Conservation (phyloP, 2,888 invertebrate genomes). For the Acrobasis repandana region DNA sequence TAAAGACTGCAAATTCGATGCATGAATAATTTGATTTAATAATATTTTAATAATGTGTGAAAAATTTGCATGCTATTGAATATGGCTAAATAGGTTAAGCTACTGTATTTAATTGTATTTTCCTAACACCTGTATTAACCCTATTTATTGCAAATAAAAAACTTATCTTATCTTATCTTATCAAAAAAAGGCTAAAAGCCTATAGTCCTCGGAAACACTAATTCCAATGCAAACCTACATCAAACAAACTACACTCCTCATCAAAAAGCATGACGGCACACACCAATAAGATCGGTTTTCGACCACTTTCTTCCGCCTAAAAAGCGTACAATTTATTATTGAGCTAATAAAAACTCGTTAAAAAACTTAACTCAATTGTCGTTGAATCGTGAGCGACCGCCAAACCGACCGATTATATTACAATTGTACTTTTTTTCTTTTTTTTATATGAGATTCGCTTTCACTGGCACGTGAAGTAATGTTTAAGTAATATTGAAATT, state of each 20-base stretch:
- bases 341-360: constrained; percentile 41
- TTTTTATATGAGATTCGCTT: constrained; percentile 56
- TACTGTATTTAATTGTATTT: too few relatives aligned
- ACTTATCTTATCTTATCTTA: too few relatives aligned
- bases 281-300: constrained; percentile 62
- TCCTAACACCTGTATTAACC: too few relatives aligned
- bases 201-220: too few relatives aligned
- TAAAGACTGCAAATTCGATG: too few relatives aligned
- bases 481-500: constrained; percentile 19
- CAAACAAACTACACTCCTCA: constrained; percentile 30
- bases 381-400: constrained; percentile 46
- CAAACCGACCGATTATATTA: constrained; percentile 37
- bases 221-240: constrained; percentile 37
- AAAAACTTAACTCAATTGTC: constrained; percentile 76
- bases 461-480: constrained; percentile 60
- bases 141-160: too few relatives aligned
- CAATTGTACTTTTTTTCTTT: constrained; percentile 39
- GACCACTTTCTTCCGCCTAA: constrained; percentile 66
- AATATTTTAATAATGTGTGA: too few relatives aligned
- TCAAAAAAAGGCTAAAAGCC: too few relatives aligned
- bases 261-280: constrained; percentile 41
- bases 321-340: constrained; percentile 48
- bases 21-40: too few relatives aligned
- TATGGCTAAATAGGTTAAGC: too few relatives aligned
- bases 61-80: too few relatives aligned